Conservation (phyloP, 2,113 vertebrate genomes). For the Myocastor coypus region DNA sequence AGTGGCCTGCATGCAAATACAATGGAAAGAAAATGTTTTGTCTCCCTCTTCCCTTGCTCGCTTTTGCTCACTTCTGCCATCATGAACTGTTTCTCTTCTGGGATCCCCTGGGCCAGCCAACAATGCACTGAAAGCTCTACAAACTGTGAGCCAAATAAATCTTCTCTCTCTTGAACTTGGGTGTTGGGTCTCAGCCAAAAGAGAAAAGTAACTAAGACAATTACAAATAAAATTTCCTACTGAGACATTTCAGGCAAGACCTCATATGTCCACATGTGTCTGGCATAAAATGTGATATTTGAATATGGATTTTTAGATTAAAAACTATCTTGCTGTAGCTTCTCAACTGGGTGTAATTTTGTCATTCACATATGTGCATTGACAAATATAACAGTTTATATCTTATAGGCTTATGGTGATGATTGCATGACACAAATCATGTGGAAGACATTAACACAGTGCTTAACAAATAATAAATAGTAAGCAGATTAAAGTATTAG, state of each 20-base stretch:
- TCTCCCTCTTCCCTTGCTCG: neutral
- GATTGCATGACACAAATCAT: neutral
- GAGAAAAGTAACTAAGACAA: neutral
- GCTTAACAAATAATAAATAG: neutral
- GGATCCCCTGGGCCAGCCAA: neutral
- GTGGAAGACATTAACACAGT: neutral
- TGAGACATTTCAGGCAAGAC: neutral
- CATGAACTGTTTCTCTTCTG: neutral
- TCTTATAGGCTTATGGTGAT: neutral
- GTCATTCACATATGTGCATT: neutral
- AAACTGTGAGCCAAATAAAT: neutral
- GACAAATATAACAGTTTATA: neutral
- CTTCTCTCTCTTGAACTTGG: neutral
- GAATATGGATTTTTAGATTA: slow-evolving; percentile 3
- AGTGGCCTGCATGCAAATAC: neutral
- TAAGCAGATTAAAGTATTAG: neutral
- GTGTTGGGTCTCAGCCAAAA: neutral
- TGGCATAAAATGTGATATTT: neutral
- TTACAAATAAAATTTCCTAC: neutral
- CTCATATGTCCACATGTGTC: neutral
- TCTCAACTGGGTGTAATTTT: neutral
- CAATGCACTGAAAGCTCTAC: neutral
- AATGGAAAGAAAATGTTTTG: neutral
- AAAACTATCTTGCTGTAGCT: neutral
- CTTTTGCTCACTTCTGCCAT: neutral